Conservation (phyloP, 2,888 invertebrate species). For the Eilema griseolum region DNA sequence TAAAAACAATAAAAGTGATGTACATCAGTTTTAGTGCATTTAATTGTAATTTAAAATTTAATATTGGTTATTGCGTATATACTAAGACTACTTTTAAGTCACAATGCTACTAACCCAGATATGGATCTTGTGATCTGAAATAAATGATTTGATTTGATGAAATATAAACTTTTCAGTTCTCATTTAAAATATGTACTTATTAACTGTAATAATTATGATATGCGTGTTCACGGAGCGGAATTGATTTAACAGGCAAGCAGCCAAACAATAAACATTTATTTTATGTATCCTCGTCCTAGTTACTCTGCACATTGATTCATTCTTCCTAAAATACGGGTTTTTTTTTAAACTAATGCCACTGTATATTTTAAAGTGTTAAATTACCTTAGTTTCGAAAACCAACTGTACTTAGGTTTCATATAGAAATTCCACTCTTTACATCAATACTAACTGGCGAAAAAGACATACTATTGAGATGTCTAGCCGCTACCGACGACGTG, state of each 20-base stretch:
- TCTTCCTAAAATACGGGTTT: neutral
- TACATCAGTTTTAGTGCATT: too few relatives aligned
- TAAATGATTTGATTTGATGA: too few relatives aligned
- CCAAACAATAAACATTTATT: neutral
- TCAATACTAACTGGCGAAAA: too few relatives aligned
- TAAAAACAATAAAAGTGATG: too few relatives aligned
- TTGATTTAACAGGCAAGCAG: neutral
- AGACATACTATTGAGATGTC: too few relatives aligned
- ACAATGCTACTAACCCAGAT: too few relatives aligned
- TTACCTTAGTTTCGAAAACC: neutral
- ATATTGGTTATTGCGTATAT: too few relatives aligned
- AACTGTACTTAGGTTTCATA: neutral
- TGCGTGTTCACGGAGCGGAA: neutral
- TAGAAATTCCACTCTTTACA: too few relatives aligned
- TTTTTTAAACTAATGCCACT: neutral
- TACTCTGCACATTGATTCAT: neutral
- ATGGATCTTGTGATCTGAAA: too few relatives aligned
- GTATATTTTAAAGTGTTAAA: neutral
- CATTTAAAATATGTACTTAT: neutral
- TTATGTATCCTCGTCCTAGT: neutral
- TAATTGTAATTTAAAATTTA: too few relatives aligned
- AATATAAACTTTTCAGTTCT: neutral
- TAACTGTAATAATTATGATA: neutral
- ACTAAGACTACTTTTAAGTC: too few relatives aligned
- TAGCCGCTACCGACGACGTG: too few relatives aligned